Base-by-base conservation (phyloP, 2,888 invertebrate genomes). In the Molanna angustata region DNA sequence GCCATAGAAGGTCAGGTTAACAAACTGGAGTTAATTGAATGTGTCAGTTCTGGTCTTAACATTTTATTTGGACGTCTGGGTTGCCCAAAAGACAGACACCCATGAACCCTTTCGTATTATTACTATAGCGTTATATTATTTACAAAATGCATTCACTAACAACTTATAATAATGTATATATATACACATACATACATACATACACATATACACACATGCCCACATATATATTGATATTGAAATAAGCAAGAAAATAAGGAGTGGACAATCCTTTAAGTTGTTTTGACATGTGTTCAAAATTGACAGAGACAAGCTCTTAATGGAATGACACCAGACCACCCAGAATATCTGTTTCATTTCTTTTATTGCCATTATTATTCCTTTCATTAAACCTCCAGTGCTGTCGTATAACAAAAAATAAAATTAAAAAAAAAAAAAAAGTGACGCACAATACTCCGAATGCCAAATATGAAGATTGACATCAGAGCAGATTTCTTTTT, bases 251-350 rank as follows among this genome's bases (percentile, higher is more conserved):
- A n/a, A 37, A 42, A 14, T 9, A 18, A 4, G 42, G 42, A 44
- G 33, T 45, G 45, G 17, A 50, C 35, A 47, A 40, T 50, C 37
- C 50, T 47, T 50, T 14, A 13, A 14, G 42, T 48, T 52, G 52
- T 53, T 53, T 19, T 53, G 52, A 53, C 52, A 45, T 32, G 49
- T 22, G 46, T 14, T 13, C 14, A 11, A 13, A 50, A 44, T 17
- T 31, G 32, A 20, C 22, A 20, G 27, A n/a, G 20, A 32, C 37
- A 21, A 3, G 42, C 18, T 41, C 43, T 49, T 49, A 49, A 35
- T 14, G 33, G 16, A 19, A 21, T 22, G 14, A 49, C 27, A 19
- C 18, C 2, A 37, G 49, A 49, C 49, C 49, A 41, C 49, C 42
- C 49, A 21, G 13, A 41, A 41, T 3, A 4, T n/a, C n/a, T 7